phyloP scores from a whole-genome alignment of 2,113 vertebrate genomes.

The Isurus oxyrinchus region DNA sequence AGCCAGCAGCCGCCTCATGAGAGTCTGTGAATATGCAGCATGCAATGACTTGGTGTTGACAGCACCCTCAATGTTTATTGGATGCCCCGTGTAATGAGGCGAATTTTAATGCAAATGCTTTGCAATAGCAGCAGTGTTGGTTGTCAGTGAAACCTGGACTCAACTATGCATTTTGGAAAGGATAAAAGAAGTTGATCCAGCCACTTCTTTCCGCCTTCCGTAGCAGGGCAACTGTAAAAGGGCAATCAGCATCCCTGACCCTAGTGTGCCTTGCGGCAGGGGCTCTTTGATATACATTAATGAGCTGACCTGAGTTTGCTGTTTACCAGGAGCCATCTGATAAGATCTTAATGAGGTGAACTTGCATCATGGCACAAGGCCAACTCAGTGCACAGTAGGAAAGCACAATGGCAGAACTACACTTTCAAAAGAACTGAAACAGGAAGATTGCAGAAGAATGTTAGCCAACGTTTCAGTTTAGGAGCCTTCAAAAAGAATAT shows the following conservation, averaged over 20 bases:
- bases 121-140: background rate
- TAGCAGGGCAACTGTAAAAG: background rate
- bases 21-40: background rate
- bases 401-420: background rate
- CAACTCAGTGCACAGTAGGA: background rate
- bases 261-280: background rate
- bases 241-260: background rate
- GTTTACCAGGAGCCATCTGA: background rate
- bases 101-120: background rate
- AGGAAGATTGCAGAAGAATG: background rate
- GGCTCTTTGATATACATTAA: background rate
- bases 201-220: background rate
- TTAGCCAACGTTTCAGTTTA: background rate
- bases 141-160: background rate
- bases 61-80: too few species aligned
- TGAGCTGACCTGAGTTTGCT: slow-evolving; percentile 6
- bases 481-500: background rate
- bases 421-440: background rate
- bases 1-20: background rate
- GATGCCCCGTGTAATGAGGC: background rate
- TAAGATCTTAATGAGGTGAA: slow-evolving; percentile 25
- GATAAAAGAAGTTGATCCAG: background rate
- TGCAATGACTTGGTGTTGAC: background rate
- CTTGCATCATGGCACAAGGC: background rate
- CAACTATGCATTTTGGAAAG: background rate